Evolutionary conservation across 2,888 invertebrate species (phyloP).

Genomic region (Nomada lathburiana): DNA sequence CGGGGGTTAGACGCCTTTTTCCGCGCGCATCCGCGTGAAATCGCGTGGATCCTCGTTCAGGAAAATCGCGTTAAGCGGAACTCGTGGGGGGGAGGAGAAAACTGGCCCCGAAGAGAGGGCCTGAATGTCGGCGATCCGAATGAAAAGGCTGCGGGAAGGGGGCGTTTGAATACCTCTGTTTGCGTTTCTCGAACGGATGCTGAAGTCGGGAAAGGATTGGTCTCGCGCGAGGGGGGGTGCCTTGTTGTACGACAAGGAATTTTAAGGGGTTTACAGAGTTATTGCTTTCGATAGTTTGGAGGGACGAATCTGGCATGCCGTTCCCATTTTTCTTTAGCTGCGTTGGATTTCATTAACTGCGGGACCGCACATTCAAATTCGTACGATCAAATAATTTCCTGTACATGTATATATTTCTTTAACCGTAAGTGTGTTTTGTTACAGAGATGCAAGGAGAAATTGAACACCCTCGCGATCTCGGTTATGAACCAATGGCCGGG

Average conservation of each 20-base stretch:
- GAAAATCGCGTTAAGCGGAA: slow-evolving; percentile 70
- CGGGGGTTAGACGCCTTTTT: slow-evolving; percentile 61
- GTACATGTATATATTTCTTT: not conserved
- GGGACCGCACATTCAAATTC: no score
- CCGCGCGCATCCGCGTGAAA: slow-evolving; percentile 66
- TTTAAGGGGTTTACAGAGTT: not conserved
- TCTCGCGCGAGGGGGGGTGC: slow-evolving; percentile 14
- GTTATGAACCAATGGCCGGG: slow-evolving; percentile 99
- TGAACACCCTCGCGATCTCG: slow-evolving; percentile 96
- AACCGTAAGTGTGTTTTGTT: slow-evolving; percentile 37
- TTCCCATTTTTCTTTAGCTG: not conserved
- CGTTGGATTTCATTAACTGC: no score
- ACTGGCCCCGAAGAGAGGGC: slow-evolving; percentile 4
- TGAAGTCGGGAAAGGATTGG: slow-evolving; percentile 20
- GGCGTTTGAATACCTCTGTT: not conserved
- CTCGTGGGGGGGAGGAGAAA: slow-evolving; percentile 38
- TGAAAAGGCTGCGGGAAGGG: not conserved
- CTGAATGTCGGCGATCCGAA: not conserved
- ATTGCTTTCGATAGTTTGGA: not conserved
- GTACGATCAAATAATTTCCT: no score
- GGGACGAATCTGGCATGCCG: not conserved
- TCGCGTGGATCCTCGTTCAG: slow-evolving; percentile 42
- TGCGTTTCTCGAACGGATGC: not conserved
- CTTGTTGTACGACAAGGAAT: not conserved
- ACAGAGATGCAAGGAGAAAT: slow-evolving; percentile 96